phyloP scores from a whole-genome alignment of 2,797 vertebrate species.

The Poliocrania exsul region DNA sequence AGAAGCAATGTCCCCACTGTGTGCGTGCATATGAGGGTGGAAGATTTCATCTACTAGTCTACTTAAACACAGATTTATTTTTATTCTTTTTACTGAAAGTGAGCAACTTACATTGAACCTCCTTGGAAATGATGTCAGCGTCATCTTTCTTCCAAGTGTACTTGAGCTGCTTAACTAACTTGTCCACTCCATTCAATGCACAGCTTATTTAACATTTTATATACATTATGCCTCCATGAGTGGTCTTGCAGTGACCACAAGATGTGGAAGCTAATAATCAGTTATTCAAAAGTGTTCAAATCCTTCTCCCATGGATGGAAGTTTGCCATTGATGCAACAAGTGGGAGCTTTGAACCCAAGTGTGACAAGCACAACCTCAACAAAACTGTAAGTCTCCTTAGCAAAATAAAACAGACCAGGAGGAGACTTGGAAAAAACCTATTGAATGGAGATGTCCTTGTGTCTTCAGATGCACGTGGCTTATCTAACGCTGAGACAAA shows the following conservation, averaged over 20 bases:
- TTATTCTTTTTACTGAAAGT: not conserved
- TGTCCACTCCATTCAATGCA: conserved; percentile 35
- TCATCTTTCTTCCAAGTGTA: conserved; percentile 46
- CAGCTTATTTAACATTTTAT: conserved; percentile 64
- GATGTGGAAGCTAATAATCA: not conserved
- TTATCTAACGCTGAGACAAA: not conserved
- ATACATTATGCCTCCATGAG: conserved; percentile 16
- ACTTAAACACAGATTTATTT: conserved; percentile 13
- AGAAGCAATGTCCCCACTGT: not conserved
- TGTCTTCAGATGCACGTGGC: not conserved
- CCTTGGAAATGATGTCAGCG: conserved; percentile 31
- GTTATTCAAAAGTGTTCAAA: conserved; percentile 6
- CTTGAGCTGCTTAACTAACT: conserved; percentile 50
- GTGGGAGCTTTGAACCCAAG: conserved; percentile 26
- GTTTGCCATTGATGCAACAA: not conserved
- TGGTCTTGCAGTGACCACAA: not conserved
- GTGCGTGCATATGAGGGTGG: conserved; percentile 13
- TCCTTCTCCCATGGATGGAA: not conserved
- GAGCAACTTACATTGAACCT: conserved; percentile 23
- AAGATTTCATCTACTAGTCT: conserved; percentile 6
- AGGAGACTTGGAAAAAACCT: conserved; percentile 8
- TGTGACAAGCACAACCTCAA: conserved; percentile 4
- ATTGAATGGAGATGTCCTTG: not conserved
- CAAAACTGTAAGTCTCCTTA: not conserved
- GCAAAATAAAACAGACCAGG: not conserved